Base-by-base conservation (phyloP, 30 jellyfish, hydroid and myxozoan species). In the Aurelia coerulea region DNA sequence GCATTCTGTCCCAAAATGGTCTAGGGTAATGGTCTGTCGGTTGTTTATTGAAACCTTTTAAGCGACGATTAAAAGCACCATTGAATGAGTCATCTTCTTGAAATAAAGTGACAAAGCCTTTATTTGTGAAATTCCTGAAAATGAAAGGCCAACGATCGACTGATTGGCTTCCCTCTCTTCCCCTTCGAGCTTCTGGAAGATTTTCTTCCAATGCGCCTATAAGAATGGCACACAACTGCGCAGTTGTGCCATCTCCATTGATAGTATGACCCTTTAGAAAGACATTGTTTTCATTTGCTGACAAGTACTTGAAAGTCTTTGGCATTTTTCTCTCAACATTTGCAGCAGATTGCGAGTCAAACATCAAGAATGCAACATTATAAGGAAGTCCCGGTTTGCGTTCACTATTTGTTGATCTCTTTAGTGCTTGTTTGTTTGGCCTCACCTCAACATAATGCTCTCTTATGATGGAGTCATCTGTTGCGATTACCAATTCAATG, bases 121-220 rank as follows among this genome's bases (percentile, higher is more conserved):
- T 59, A 19, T 62, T 67, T 13, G 79, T 58, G 82, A 78, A 73
- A 19, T 92, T 86, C 74, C 81, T 92, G 83, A 92, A 92, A 34
- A 92, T 80, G 73, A 89, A 89, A 10, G 97, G 97, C 97, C 97
- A 89, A 5, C 77, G 37, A 66, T 89, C 97, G 16, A 89, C 94
- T 5, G 59, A 0, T 33, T 74, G 14, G 33, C 87, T 65, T 10
- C 64, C 84, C 16, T 65, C 42, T 14, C 33, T 58, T 50, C 82
- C 76, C 14, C 90, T 54, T 54, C 97, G 67, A 11, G 89, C 91
- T 67, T 89, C 97, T 62, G 97, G 97, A 4, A 89, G 87, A 52
- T 89, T 76, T 54, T 89, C 84, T 63, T 89, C 97, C n/a, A 23
- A 62, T 31, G 10, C 56, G 11, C 97, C 97, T 5, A 68, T 76